Conservation (phyloP, 2,113 vertebrate species). For the Numenius arquata region DNA sequence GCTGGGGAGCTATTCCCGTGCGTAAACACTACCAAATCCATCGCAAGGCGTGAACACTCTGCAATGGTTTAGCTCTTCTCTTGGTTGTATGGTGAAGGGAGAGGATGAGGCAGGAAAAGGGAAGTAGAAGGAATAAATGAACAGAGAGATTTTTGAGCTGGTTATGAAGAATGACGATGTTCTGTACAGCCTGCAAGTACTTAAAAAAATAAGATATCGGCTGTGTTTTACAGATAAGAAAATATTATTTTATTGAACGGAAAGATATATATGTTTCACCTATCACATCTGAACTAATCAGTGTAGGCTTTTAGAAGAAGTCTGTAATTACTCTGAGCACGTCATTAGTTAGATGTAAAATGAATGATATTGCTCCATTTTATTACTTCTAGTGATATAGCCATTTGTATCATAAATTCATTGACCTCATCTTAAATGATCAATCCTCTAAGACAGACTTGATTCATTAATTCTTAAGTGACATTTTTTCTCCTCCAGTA, state of each 20-base stretch:
- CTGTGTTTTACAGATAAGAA: constrained; percentile 49
- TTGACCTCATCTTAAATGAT: constrained; percentile 77
- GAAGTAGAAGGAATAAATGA: neutral
- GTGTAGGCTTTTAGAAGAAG: constrained; percentile 65
- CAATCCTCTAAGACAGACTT: constrained; percentile 66
- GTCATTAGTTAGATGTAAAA: constrained; percentile 68
- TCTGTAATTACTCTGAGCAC: constrained; percentile 72
- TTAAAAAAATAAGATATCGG: constrained; percentile 10
- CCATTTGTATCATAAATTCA: constrained; percentile 78
- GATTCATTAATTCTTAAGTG: constrained; percentile 79
- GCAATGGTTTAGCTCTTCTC: neutral
- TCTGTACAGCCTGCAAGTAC: neutral
- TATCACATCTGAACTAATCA: constrained; percentile 72
- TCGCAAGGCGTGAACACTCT: rapidly evolving
- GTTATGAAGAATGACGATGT: neutral
- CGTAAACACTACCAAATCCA: neutral
- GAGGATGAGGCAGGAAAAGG: neutral
- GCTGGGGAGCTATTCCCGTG: neutral
- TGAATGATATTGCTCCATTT: constrained; percentile 70
- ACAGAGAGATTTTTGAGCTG: neutral
- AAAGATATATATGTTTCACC: constrained; percentile 54
- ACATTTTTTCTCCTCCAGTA: constrained; percentile 65
- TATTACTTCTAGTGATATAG: constrained; percentile 70
- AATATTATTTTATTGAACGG: constrained; percentile 70
- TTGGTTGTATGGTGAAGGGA: neutral